Percentiles rank a stretch among this genome's conserved stretches.
phyloP scores from a whole-genome alignment of 1,140 invertebrate genomes.

The Formica exsecta region DNA sequence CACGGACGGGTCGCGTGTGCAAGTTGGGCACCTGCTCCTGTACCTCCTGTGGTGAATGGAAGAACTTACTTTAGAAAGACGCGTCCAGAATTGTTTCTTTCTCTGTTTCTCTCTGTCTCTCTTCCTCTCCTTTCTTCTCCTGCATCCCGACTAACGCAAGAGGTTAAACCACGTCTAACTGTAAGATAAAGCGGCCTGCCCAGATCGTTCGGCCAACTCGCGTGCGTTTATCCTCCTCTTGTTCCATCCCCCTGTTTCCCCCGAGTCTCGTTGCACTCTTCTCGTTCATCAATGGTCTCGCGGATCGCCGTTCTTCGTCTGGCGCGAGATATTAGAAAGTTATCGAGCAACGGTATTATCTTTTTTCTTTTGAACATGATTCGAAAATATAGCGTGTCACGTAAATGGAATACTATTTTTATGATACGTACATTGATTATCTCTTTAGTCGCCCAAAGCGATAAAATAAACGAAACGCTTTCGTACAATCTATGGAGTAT shows the following conservation, averaged over 20 bases:
- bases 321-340: slow-evolving; percentile 14
- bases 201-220: slow-evolving; percentile 68
- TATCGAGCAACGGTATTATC: not conserved
- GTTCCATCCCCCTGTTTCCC: slow-evolving; percentile 12
- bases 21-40: slow-evolving; percentile 76
- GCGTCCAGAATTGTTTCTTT: slow-evolving; percentile 55
- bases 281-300: slow-evolving; percentile 48
- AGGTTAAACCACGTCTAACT: slow-evolving; percentile 77
- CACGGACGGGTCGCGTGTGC: slow-evolving; percentile 61
- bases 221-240: slow-evolving; percentile 54
- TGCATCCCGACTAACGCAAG: slow-evolving; percentile 49
- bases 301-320: slow-evolving; percentile 2
- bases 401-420: not conserved
- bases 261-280: not conserved
- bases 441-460: not conserved
- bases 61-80: slow-evolving; percentile 73
- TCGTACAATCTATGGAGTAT: not conserved
- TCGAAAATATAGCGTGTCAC: not conserved
- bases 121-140: slow-evolving; percentile 29
- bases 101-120: slow-evolving; percentile 20
- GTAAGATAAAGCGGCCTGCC: slow-evolving; percentile 78
- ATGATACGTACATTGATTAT: not conserved
- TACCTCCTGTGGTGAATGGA: slow-evolving; percentile 69
- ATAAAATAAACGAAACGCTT: not conserved
- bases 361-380: not conserved